Evolutionary conservation across 2,797 vertebrate genomes (phyloP).

Genomic region (Natrix natrix): DNA sequence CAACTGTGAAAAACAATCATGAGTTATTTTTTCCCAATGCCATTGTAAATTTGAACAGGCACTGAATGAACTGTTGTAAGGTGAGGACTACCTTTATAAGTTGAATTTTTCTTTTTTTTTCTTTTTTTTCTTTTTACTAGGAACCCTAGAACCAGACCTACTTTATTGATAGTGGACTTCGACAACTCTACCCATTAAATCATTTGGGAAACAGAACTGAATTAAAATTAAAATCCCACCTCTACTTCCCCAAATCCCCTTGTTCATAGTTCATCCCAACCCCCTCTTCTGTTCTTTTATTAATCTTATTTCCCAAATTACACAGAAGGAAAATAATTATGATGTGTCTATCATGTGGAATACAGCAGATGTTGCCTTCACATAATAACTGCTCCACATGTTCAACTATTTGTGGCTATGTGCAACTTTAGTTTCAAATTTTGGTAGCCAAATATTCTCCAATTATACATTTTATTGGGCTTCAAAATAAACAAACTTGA

Average conservation of each 20-base stretch:
- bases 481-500: too few species aligned
- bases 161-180: background rate
- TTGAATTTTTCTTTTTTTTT: too few species aligned
- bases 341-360: background rate
- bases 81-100: background rate
- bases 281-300: background rate
- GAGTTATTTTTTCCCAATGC: too few species aligned
- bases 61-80: too few species aligned
- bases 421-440: background rate
- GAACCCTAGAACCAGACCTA: background rate
- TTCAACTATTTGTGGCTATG: background rate
- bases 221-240: background rate
- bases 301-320: background rate
- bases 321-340: background rate
- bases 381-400: background rate
- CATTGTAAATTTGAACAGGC: too few species aligned
- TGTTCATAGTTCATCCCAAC: background rate
- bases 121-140: background rate
- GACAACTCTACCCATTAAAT: background rate
- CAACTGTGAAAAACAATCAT: too few species aligned
- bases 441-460: too few species aligned
- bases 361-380: background rate
- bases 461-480: too few species aligned
- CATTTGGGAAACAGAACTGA: background rate
- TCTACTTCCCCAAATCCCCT: background rate